A percentile compares a stretch with the other conserved stretches of the same genome.
phyloP scores from a whole-genome alignment of 2,797 vertebrate genomes.

The Pipistrellus kuhlii region DNA sequence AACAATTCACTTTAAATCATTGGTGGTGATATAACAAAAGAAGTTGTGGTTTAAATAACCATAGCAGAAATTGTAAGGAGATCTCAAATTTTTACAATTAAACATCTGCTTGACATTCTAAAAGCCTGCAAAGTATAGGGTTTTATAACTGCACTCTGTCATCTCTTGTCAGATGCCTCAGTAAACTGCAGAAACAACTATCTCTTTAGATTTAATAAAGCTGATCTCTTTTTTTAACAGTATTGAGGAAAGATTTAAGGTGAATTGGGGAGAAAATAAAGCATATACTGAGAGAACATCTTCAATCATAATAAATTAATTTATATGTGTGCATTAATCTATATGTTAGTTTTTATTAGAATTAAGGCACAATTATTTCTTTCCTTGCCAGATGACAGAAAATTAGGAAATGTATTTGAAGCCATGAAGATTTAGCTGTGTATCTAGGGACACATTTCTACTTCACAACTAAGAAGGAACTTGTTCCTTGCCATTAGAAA shows the following conservation, averaged over 20 bases:
- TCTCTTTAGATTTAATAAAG: constrained; percentile 20
- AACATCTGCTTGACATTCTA: not conserved
- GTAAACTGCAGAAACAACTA: not conserved
- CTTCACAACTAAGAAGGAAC: not conserved
- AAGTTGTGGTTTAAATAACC: not conserved
- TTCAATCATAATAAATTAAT: not conserved
- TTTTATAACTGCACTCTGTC: not conserved
- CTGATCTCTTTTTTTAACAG: not conserved
- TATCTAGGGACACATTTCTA: not conserved
- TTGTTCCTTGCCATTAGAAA: not conserved
- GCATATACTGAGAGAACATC: not conserved
- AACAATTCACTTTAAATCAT: not conserved
- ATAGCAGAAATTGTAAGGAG: not conserved
- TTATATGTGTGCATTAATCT: not conserved
- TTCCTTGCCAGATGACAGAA: not conserved
- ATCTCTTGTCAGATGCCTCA: not conserved
- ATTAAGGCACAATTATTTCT: not conserved
- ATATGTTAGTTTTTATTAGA: not conserved
- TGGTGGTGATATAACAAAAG: not conserved
- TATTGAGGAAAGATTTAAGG: not conserved
- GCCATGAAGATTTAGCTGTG: not conserved
- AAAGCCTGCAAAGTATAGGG: not conserved
- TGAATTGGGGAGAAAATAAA: constrained; percentile 13
- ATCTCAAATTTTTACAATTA: not conserved
- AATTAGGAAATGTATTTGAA: constrained; percentile 12